Evolutionary conservation across 2,797 vertebrate genomes (phyloP), one percentile per base, ranked within the genome.

Genomic region (Astyanax mexicanus): DNA sequence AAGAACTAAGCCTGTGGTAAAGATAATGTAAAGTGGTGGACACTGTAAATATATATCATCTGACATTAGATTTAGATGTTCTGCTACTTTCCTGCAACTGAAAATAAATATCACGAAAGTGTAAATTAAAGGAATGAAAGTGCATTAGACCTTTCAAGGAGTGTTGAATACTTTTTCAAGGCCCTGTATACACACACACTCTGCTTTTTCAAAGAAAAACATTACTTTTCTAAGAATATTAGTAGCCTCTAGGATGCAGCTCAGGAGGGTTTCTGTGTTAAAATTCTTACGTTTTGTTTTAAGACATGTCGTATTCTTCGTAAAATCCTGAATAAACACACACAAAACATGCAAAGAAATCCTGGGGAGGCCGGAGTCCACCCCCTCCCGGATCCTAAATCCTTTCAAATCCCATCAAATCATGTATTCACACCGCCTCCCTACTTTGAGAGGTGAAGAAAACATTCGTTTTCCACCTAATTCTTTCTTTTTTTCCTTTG

Each of bases 341-440:
- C 6, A n/a, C 15, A 47, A 4, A n/a, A 44, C 45, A 74, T 19
- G 55, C 66, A 62, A 44, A 79, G 75, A 45, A 61, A 75, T 75
- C 64, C 40, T 21, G 49, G 72, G 69, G 49, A 79, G 58, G 66
- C 58, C 65, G 15, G 51, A 71, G 44, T 77, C 79, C 75, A 81
- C 75, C 71, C 75, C 60, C 80, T 83, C 85, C 85, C 85, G 85
- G 81, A 61, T 83, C 78, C 87, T 86, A 87, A 89, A 87, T 86
- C 73, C 81, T 83, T 78, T 87, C 69, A 55, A 80, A 82, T 80
- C 74, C 70, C 51, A 72, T 75, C 52, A 75, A 61, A 78, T 81
- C 72, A 68, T 44, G 69, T 44, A 77, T 69, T 77, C 61, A 66
- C 78, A 77, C 70, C 58, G 52, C 77, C 69, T 69, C 49, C 35